Conservation (phyloP, 2,113 vertebrate genomes). For the Ammospiza nelsoni region DNA sequence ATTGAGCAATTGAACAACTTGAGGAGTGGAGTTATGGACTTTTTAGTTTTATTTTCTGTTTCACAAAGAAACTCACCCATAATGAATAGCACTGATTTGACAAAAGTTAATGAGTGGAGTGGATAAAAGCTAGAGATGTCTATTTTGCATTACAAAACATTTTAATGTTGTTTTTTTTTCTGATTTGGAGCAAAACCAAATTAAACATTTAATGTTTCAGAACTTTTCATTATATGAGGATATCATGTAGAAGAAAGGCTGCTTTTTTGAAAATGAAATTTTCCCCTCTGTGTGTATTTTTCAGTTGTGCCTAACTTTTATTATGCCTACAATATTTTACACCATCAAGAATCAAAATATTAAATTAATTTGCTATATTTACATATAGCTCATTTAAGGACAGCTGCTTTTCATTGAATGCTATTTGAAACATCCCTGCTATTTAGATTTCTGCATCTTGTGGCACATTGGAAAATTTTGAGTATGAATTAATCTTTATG, state of each 20-base stretch:
- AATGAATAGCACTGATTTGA: conserved; percentile 59
- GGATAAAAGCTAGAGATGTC: conserved; percentile 45
- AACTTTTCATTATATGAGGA: conserved; percentile 10
- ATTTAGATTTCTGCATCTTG: not conserved
- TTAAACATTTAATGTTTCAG: conserved; percentile 35
- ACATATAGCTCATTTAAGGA: conserved; percentile 9
- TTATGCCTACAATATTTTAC: not conserved
- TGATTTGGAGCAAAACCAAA: conserved; percentile 39
- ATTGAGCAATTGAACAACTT: conserved; percentile 32
- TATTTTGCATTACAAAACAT: conserved; percentile 58
- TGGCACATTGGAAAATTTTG: not conserved
- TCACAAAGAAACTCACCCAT: conserved; percentile 16
- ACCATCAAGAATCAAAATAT: not conserved
- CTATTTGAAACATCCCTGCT: not conserved
- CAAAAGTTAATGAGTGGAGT: conserved; percentile 45
- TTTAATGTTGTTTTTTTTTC: not conserved
- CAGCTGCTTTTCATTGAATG: conserved; percentile 21
- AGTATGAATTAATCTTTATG: not conserved
- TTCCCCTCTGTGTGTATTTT: not conserved
- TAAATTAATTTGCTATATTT: conserved; percentile 17
- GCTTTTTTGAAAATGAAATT: not conserved
- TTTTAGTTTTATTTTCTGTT: conserved; percentile 45
- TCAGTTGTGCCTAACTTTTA: conserved; percentile 5
- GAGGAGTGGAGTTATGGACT: not conserved
- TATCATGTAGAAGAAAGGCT: not conserved